Evolutionary conservation across 2,797 vertebrate species (phyloP).

Genomic region (Lagorchestes hirsutus): DNA sequence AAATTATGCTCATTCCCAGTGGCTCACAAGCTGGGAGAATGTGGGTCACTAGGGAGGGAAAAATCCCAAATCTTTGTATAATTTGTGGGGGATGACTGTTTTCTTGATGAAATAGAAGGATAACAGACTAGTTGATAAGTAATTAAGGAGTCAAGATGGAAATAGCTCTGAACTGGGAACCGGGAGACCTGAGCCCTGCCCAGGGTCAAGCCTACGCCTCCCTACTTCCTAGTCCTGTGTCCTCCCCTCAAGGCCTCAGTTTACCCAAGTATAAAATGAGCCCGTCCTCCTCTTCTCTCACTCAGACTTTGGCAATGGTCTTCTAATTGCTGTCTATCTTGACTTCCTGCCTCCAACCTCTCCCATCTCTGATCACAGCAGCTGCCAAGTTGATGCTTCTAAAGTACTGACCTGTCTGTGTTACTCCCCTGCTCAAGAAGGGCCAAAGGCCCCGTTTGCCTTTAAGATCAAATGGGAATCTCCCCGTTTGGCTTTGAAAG

Average conservation of each 20-base stretch:
- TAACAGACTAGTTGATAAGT: accelerated
- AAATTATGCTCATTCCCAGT: neutral
- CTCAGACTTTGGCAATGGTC: no score
- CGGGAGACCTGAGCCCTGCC: no score
- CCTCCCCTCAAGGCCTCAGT: neutral
- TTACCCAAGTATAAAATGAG: no score
- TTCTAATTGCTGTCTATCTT: no score
- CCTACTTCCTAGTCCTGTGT: accelerated
- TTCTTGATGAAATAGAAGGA: neutral
- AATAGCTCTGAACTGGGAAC: neutral
- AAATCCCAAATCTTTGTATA: neutral
- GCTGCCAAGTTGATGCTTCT: no score
- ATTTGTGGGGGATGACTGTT: neutral
- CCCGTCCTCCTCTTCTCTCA: neutral
- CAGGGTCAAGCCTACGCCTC: no score
- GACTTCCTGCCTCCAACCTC: neutral
- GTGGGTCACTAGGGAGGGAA: slow-evolving; percentile 31
- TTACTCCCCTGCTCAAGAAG: neutral
- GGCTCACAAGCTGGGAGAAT: neutral
- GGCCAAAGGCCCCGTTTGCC: neutral
- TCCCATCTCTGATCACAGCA: no score
- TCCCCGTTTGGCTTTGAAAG: no score
- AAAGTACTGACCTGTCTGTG: no score
- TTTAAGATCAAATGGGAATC: neutral
- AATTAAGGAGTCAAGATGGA: no score